A percentile compares a stretch with the other conserved stretches of the same genome.
Evolutionary conservation across 1,140 invertebrate genomes (phyloP).

Genomic region (Cylas formicarius): DNA sequence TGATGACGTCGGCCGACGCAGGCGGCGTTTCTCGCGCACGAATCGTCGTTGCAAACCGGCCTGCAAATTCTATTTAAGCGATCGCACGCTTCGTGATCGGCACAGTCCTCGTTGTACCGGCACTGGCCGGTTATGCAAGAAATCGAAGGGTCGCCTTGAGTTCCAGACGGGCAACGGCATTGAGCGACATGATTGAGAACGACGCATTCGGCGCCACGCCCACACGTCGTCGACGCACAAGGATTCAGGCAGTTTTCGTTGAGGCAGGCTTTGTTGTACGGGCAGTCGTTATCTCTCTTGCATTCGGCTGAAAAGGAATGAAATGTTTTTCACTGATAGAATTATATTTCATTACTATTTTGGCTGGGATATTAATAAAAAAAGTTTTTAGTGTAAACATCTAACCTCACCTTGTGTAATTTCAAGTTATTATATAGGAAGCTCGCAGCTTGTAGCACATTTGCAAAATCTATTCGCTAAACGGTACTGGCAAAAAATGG

Average conservation of each 20-base stretch:
- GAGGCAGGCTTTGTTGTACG: slow-evolving; percentile 74
- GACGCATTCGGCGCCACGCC: slow-evolving; percentile 69
- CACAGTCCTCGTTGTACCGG: slow-evolving; percentile 84
- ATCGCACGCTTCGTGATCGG: slow-evolving; percentile 78
- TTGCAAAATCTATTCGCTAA: no score
- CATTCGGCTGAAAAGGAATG: slow-evolving; percentile 65
- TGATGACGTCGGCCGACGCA: slow-evolving; percentile 70
- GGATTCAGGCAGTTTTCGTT: slow-evolving; percentile 74
- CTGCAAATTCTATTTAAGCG: slow-evolving; percentile 75
- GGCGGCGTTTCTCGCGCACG: slow-evolving; percentile 66
- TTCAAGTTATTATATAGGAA: no score
- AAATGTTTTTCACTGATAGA: no score
- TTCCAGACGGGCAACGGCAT: slow-evolving; percentile 75
- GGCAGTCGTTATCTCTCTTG: slow-evolving; percentile 72
- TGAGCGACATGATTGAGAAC: slow-evolving; percentile 66
- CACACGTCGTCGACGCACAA: slow-evolving; percentile 63
- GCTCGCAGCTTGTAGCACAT: no score
- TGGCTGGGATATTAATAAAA: no score
- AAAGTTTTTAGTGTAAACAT: no score
- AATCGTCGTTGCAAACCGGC: slow-evolving; percentile 69
- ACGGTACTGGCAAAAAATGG: no score
- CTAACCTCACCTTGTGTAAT: no score
- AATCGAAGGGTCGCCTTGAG: slow-evolving; percentile 72
- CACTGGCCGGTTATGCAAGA: slow-evolving; percentile 78
- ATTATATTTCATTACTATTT: no score